Evolutionary conservation across 2,113 vertebrate genomes (phyloP), one percentile per base, ranked within the genome.

Genomic region (Catharus minimus): DNA sequence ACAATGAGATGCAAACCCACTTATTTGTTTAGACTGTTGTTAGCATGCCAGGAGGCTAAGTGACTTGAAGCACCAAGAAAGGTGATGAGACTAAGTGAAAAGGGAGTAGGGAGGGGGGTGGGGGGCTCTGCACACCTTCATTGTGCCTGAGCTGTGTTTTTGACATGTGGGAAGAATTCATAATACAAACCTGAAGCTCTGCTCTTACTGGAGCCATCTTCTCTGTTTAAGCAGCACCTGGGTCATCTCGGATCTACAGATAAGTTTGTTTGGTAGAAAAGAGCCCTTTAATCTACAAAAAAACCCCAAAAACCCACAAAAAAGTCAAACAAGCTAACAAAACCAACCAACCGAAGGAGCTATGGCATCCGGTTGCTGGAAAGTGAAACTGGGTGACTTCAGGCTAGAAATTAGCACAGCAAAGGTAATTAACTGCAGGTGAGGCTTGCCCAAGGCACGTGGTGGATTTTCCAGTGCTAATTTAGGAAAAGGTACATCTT

Each of bases 41-140:
- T 86, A 75, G 21, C 30, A 28, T 71, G 52, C 36, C 60, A 86
- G 60, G 55, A 92, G 56, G 60, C 36, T 78, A 61, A 86, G 80
- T 55, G 80, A 60, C 73, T 86, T 80, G 46, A 85, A 76, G 41
- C 49, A 52, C 30, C 10, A 0, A 46, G 57, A 26, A 72, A 57
- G 41, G 68, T 58, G 38, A 72, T 83, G 73, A 62, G n/a, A 33
- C n/a, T 22, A 10, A 77, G 26, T 55, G 16, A 61, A 71, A 69
- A 75, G 7, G 10, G 9, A 49, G 33, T 15, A 7, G 61, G n/a
- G 38, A 57, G 11, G 7, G 9, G 21, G 8, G 6, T 30, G 2
- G 30, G 27, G 10, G 33, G 3, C 18, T 75, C 12, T 46, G 65
- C 38, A 41, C 38, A 60, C 20, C 26, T 71, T 81, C 46, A 16